A percentile compares a stretch with the other conserved stretches of the same genome.
These are phyloP conservation scores for Ditula angustiorana DNA, from an alignment of 2,888 invertebrate species.

Conservation along the genomic window DNA sequence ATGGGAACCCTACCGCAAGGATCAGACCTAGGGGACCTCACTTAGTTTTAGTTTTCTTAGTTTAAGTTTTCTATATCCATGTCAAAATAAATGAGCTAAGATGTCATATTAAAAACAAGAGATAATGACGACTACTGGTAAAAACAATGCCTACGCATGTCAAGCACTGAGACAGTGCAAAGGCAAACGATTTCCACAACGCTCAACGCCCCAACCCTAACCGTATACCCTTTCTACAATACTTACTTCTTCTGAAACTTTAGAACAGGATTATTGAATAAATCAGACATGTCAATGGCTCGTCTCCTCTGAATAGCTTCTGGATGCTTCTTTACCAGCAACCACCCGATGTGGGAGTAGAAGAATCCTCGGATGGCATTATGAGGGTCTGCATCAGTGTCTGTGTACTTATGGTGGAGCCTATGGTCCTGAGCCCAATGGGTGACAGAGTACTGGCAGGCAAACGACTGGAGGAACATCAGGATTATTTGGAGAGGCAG, in stretches of 20 bases:
- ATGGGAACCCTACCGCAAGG: too few species aligned
- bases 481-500: constrained; percentile 92
- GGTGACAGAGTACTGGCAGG: constrained; percentile 85
- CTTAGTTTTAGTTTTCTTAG: too few species aligned
- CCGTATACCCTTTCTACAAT: constrained; percentile 24
- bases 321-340: constrained; percentile 94
- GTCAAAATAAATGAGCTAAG: too few species aligned
- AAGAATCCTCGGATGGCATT: constrained; percentile 95
- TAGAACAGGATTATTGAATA: constrained; percentile 93
- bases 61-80: too few species aligned
- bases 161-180: neutral
- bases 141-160: too few species aligned
- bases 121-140: too few species aligned
- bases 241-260: constrained; percentile 93
- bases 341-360: constrained; percentile 98
- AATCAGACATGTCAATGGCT: constrained; percentile 91
- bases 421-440: constrained; percentile 91
- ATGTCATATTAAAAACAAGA: too few species aligned
- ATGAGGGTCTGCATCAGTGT: constrained; percentile 96
- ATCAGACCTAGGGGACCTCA: too few species aligned
- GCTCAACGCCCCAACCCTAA: too few species aligned
- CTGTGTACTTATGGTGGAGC: constrained; percentile 96
- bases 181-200: too few species aligned
- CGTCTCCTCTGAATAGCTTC: constrained; percentile 90
- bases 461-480: constrained; percentile 80